phyloP scores from a whole-genome alignment of 1,140 invertebrate species.

The Aphidius gifuensis region DNA sequence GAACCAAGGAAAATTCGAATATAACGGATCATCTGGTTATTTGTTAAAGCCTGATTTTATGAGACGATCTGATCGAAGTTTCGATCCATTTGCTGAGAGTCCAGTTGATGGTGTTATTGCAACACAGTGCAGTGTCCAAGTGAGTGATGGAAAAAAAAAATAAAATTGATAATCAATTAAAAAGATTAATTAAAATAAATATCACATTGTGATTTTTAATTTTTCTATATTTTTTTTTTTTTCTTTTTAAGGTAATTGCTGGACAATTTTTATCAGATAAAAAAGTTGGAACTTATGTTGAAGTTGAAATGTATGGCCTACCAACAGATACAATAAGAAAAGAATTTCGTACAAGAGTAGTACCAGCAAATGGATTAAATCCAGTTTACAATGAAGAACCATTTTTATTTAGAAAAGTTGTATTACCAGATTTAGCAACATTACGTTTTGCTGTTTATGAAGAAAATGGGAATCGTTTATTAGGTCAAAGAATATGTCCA shows the following conservation, averaged over 20 bases:
- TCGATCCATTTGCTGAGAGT: constrained; percentile 98
- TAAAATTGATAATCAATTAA: too few relatives aligned
- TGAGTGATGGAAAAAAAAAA: constrained; percentile 43
- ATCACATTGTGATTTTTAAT: neutral
- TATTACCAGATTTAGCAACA: constrained; percentile 96
- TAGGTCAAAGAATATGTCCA: constrained; percentile 96
- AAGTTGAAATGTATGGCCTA: constrained; percentile 99
- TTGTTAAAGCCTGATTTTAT: constrained; percentile 99
- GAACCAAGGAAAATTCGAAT: constrained; percentile 99
- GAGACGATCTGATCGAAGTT: constrained; percentile 90
- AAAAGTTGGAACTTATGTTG: constrained; percentile 98
- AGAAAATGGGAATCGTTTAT: constrained; percentile 87
- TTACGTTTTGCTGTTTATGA: constrained; percentile 98
- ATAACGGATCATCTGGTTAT: constrained; percentile 95
- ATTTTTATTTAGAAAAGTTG: constrained; percentile 96
- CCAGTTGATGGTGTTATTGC: constrained; percentile 98
- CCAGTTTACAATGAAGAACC: constrained; percentile 98
- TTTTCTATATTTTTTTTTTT: constrained; percentile 7
- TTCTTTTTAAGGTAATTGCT: constrained; percentile 79
- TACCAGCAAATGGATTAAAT: constrained; percentile 95
- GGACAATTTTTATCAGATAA: constrained; percentile 99
- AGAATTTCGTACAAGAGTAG: constrained; percentile 94
- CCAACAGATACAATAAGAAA: constrained; percentile 98
- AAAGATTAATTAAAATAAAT: too few relatives aligned
- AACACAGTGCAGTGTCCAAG: constrained; percentile 95